Evolutionary conservation across 1,140 invertebrate genomes (phyloP), one percentile per base, ranked within the genome.

Genomic region (Drosophila paulistorum): DNA sequence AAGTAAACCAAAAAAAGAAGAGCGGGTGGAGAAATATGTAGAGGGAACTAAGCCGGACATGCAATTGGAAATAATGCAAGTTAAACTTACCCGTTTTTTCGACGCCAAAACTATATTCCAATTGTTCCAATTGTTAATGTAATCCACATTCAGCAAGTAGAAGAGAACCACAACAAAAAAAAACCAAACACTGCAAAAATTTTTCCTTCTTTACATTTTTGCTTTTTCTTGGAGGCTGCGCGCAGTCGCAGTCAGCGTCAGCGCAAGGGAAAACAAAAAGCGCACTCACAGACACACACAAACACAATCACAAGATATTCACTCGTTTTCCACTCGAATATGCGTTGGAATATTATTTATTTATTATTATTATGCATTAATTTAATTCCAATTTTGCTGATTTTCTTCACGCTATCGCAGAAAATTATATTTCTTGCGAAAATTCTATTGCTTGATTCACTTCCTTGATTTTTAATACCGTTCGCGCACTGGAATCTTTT

Each of bases 11-110:
- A 68, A 73, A 73, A 58, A 68, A 73, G 74, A 75, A 68, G 75
- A 77, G 83, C 84, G 84, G 83, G 83, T 89, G 84, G 84, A 64
- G 65, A 75, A 30, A 61, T 62, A n/a, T n/a, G n/a, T n/a, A 58
- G 74, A 68, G 64, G 72, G 66, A 48, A 48, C 67, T 75, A 81
- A 89, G 83, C 84, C 84, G 84, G 84, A 87, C 84, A 87, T 73
- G 59, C 66, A 57, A 54, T 48, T 68, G 30, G 60, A 68, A 75
- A 51, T 60, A 79, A 83, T 83, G 65, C 67, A 65, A 65, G 14
- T 41, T n/a, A 13, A 55, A 37, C 61, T 13, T 20, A 48, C 45
- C 45, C 45, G 20, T 51, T 20, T 13, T 13, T 42, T 54, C n/a
- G 14, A 30, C 23, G 61, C 41, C 61, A 55, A 55, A 61, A 33